Conservation (phyloP, 2,113 vertebrate species). For the Brachyhypopomus occidentalis region DNA sequence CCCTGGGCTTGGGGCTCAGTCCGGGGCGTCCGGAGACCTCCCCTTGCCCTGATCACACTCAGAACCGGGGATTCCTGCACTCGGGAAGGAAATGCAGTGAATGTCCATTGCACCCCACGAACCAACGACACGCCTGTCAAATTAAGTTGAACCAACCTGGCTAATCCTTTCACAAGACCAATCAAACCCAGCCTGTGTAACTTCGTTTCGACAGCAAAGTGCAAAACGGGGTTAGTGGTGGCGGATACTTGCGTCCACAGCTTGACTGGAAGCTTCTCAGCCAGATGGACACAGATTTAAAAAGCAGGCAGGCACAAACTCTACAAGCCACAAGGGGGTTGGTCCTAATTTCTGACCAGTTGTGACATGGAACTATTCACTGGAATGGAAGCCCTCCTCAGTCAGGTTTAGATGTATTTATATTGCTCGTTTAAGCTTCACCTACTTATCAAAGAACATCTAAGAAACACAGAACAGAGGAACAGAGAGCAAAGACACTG, state of each 20-base stretch:
- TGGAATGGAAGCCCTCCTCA: background rate
- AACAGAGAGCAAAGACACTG: background rate
- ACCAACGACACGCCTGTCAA: no score
- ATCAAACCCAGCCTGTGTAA: no score
- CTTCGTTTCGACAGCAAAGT: no score
- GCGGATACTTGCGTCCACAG: background rate
- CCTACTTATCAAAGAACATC: background rate
- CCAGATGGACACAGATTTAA: conserved; percentile 49
- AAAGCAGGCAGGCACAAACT: conserved; percentile 38
- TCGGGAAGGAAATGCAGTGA: no score
- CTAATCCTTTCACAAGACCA: no score
- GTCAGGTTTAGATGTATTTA: background rate
- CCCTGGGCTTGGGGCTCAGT: no score
- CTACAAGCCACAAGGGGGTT: background rate
- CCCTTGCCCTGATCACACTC: no score
- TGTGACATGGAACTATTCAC: conserved; percentile 1
- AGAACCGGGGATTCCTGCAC: no score
- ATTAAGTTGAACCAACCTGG: no score
- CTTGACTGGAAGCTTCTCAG: conserved; percentile 48
- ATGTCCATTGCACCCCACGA: no score
- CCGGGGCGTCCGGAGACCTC: no score
- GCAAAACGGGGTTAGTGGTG: no score
- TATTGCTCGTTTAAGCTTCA: background rate
- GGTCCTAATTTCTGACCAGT: conserved; percentile 1
- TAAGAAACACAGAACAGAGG: background rate